A percentile compares a stretch with the other conserved stretches of the same genome.
Conservation (phyloP, 2,113 vertebrate species). For the Brienomyrus longianalis region DNA sequence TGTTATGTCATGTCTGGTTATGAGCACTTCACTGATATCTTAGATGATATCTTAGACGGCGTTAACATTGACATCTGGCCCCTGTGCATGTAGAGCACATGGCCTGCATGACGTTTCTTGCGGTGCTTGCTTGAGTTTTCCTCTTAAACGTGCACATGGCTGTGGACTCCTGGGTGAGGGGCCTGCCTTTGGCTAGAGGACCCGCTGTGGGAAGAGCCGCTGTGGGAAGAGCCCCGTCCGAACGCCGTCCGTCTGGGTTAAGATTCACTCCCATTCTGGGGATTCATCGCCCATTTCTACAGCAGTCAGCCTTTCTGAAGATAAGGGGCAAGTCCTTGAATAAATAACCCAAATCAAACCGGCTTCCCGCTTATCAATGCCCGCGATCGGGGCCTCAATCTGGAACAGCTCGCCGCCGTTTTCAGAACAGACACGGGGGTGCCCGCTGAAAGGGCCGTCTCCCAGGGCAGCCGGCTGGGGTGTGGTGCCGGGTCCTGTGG, state of each 20-base stretch:
- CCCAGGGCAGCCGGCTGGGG: background rate
- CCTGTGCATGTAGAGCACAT: background rate
- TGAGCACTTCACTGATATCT: background rate
- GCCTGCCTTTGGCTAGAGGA: background rate
- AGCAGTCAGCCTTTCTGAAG: background rate
- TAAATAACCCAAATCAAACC: constrained; percentile 10
- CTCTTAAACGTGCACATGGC: background rate
- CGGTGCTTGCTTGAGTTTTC: background rate
- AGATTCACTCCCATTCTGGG: constrained; percentile 4
- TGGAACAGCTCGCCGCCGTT: background rate
- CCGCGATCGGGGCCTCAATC: background rate
- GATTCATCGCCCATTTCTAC: constrained; percentile 7
- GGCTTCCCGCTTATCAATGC: background rate
- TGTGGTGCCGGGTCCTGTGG: no score
- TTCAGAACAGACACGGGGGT: background rate
- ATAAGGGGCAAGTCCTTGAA: background rate
- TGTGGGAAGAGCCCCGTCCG: background rate
- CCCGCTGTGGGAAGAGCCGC: background rate
- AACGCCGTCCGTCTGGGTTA: background rate
- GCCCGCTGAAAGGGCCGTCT: background rate
- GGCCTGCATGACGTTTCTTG: background rate
- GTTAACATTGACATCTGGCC: background rate
- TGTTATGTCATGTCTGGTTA: background rate
- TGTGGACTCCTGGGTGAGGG: background rate
- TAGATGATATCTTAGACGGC: background rate